phyloP scores from a whole-genome alignment of 1,140 invertebrate genomes.

The Saxidomus purpurata region DNA sequence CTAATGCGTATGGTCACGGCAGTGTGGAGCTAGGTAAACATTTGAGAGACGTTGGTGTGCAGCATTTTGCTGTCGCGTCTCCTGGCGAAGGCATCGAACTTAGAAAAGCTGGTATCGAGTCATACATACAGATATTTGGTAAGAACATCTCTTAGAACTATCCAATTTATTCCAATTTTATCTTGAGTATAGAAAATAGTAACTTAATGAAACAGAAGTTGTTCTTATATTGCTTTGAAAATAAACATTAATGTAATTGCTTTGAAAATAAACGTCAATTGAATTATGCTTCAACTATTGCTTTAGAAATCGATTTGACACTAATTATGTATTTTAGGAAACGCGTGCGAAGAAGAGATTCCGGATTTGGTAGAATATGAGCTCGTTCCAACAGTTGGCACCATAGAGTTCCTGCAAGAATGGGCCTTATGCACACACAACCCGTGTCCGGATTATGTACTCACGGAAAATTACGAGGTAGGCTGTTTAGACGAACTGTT shows the following conservation, averaged over 20 bases:
- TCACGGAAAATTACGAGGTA: not conserved
- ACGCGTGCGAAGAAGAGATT: constrained; percentile 68
- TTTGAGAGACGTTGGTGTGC: constrained; percentile 64
- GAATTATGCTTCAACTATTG: too few species aligned
- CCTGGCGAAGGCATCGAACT: constrained; percentile 72
- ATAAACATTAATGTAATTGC: too few species aligned
- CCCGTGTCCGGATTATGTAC: not conserved
- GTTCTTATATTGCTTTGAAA: too few species aligned
- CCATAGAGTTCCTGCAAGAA: constrained; percentile 50
- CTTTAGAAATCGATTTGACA: too few species aligned
- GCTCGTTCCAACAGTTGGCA: constrained; percentile 65
- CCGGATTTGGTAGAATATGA: constrained; percentile 45
- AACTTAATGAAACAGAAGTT: too few species aligned
- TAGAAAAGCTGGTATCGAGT: constrained; percentile 64
- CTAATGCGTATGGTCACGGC: constrained; percentile 79
- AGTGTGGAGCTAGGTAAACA: constrained; percentile 68
- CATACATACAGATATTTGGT: constrained; percentile 75
- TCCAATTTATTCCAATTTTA: too few species aligned
- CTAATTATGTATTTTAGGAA: constrained; percentile 65
- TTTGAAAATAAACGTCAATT: too few species aligned
- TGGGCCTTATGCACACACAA: constrained; percentile 39
- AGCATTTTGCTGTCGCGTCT: constrained; percentile 75
- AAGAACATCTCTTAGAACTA: constrained; percentile 1
- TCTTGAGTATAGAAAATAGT: too few species aligned
- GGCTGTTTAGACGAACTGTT: too few species aligned